Conservation (phyloP, 2,113 vertebrate genomes). For the Pipa parva region DNA sequence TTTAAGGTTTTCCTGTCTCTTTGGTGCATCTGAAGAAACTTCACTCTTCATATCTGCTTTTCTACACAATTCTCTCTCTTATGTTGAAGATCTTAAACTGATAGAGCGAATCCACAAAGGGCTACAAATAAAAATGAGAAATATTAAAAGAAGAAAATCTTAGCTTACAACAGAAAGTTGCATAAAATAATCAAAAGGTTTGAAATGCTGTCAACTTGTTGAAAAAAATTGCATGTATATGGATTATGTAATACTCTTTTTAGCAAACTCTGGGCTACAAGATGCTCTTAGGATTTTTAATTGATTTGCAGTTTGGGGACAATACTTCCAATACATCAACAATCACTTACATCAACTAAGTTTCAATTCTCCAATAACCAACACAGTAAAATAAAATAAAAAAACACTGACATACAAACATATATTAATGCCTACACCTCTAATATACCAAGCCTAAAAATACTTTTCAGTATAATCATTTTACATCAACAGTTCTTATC, state of each 20-base stretch:
- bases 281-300: too few relatives aligned
- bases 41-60: constrained; percentile 97
- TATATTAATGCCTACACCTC: too few relatives aligned
- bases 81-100: constrained; percentile 72
- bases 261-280: too few relatives aligned
- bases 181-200: not conserved
- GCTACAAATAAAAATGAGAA: constrained; percentile 55
- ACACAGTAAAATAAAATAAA: too few relatives aligned
- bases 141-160: constrained; percentile 10
- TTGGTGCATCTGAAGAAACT: constrained; percentile 83
- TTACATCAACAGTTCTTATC: too few relatives aligned
- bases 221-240: not conserved
- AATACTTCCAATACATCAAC: too few relatives aligned
- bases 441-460: too few relatives aligned
- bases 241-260: not conserved
- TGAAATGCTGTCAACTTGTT: not conserved
- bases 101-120: constrained; percentile 58
- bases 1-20: constrained; percentile 91
- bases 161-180: not conserved
- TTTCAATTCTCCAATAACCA: too few relatives aligned
- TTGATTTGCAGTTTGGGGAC: too few relatives aligned
- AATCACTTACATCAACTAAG: too few relatives aligned
- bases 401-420: too few relatives aligned
- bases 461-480: too few relatives aligned
- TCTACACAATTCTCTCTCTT: constrained; percentile 53